A percentile compares a stretch with the other conserved stretches of the same genome.
Conservation (phyloP, 2,113 vertebrate genomes). For the Pangasianodon hypophthalmus region DNA sequence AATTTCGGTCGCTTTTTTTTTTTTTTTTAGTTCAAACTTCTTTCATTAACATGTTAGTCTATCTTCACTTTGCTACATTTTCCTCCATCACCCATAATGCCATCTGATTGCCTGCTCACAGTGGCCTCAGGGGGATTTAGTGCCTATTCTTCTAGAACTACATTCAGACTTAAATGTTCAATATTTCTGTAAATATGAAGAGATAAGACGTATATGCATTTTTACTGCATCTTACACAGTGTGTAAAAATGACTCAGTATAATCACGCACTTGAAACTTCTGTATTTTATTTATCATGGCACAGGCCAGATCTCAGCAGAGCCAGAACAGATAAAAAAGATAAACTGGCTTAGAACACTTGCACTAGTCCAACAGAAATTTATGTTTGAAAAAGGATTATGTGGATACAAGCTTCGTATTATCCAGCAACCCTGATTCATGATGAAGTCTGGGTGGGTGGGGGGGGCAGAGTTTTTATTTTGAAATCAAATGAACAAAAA, state of each 20-base stretch:
- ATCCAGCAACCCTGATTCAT: not conserved
- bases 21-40: too few relatives aligned
- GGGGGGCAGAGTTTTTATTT: not conserved
- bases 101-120: too few relatives aligned
- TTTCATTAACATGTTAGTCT: too few relatives aligned
- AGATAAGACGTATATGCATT: too few relatives aligned
- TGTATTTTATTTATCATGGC: not conserved
- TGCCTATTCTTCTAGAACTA: too few relatives aligned
- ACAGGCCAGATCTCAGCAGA: not conserved
- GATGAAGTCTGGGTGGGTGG: not conserved
- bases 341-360: not conserved
- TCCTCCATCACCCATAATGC: too few relatives aligned
- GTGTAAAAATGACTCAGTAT: not conserved
- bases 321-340: not conserved
- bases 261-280: not conserved
- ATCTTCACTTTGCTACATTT: too few relatives aligned
- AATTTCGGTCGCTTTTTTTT: too few relatives aligned
- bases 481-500: slow-evolving; percentile 18
- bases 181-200: too few relatives aligned
- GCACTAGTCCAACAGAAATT: not conserved
- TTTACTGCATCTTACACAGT: too few relatives aligned
- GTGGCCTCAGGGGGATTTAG: too few relatives aligned
- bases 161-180: too few relatives aligned
- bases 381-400: not conserved
- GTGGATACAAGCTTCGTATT: not conserved